A percentile compares a stretch with the other conserved stretches of the same genome.
Conservation (phyloP, 2,888 invertebrate species). For the Idaea dimidiata region DNA sequence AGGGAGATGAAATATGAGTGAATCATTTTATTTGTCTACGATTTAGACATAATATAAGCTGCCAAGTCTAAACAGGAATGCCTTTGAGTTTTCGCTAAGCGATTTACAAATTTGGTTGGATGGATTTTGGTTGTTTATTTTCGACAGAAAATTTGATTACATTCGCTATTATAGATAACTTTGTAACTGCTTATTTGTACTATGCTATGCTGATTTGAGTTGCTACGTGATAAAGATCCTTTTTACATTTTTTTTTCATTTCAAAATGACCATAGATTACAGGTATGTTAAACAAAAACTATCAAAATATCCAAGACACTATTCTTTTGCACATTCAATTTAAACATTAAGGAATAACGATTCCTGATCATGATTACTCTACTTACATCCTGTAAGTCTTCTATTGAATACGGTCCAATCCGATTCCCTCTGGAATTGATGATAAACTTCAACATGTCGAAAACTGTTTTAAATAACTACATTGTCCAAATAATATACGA, state of each 20-base stretch:
- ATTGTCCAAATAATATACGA: constrained; percentile 12
- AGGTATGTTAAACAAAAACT: too few relatives aligned
- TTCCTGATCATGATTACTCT: constrained; percentile 12
- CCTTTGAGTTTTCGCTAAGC: background rate
- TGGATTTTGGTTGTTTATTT: background rate
- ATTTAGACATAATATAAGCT: background rate
- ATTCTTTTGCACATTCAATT: background rate
- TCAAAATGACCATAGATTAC: too few relatives aligned
- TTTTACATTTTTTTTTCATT: too few relatives aligned
- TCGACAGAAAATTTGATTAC: too few relatives aligned
- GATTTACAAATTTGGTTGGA: background rate
- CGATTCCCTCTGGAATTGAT: constrained; percentile 46
- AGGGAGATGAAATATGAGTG: background rate
- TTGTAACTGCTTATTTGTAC: too few relatives aligned
- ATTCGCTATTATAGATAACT: too few relatives aligned
- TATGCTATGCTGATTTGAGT: too few relatives aligned
- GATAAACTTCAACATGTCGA: constrained; percentile 58
- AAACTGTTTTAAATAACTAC: constrained; percentile 27
- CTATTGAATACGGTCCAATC: constrained; percentile 44
- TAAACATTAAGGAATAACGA: background rate
- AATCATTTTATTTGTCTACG: background rate
- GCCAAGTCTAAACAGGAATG: constrained; percentile 3
- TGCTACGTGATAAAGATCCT: too few relatives aligned
- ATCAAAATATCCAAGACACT: too few relatives aligned
- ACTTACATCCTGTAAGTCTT: constrained; percentile 41